Conservation (phyloP, 2,888 invertebrate species). For the Bombylius discolor region DNA sequence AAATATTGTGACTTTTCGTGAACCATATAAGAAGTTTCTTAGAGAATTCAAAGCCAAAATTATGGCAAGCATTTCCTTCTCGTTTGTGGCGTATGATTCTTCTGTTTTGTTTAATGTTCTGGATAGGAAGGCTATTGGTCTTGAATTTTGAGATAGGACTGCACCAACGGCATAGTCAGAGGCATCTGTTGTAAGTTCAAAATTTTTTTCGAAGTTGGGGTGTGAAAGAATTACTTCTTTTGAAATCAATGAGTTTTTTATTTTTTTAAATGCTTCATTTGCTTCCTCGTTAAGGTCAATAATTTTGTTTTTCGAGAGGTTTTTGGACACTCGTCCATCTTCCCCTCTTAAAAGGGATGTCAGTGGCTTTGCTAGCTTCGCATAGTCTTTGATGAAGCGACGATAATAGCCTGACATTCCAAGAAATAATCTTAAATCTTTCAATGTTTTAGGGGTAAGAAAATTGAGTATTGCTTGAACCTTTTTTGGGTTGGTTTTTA, state of each 20-base stretch:
- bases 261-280: slow-evolving; percentile 6
- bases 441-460: slow-evolving; percentile 10
- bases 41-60: slow-evolving; percentile 27
- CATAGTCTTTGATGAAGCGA: too few species aligned
- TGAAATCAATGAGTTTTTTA: slow-evolving; percentile 7
- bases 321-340: slow-evolving; percentile 1
- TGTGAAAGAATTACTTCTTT: slow-evolving; percentile 8
- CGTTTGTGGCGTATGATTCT: slow-evolving; percentile 22
- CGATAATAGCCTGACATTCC: slow-evolving; percentile 6
- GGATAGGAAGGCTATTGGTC: slow-evolving; percentile 23
- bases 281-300: too few species aligned
- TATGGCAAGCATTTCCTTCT: slow-evolving; percentile 27
- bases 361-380: too few species aligned
- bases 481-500: too few species aligned
- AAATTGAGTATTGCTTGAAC: slow-evolving; percentile 8
- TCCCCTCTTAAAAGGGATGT: slow-evolving; percentile 6
- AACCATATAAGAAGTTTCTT: slow-evolving; percentile 27
- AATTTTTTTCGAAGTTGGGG: slow-evolving; percentile 23
- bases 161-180: slow-evolving; percentile 19
- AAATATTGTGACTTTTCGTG: slow-evolving; percentile 14
- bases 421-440: slow-evolving; percentile 5
- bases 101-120: slow-evolving; percentile 20
- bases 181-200: slow-evolving; percentile 22
- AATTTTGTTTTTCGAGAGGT: not conserved
- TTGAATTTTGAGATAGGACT: slow-evolving; percentile 21